Base-by-base conservation (phyloP, 2,888 invertebrate species). In the Scaptomyza parva region DNA sequence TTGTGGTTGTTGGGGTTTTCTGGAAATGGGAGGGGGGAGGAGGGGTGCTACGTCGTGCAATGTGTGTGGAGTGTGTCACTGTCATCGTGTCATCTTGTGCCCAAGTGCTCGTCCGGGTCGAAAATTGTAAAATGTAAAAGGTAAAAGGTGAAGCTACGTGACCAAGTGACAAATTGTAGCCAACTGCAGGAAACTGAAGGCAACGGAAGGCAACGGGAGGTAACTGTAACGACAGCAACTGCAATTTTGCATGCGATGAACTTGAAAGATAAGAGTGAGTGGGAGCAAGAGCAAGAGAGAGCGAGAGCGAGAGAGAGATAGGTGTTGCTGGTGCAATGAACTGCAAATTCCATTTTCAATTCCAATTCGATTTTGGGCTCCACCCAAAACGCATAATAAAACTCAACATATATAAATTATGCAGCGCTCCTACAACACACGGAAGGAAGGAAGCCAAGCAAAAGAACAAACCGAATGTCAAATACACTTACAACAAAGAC, bases 91-190 rank as follows among this genome's bases (percentile, higher is more conserved):
- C n/a, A n/a, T n/a, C n/a, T n/a, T n/a, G n/a, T n/a, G 8, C 35
- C 37, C 53, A 33, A 58, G 59, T 47, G 55, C n/a, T 22, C 30
- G 69, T 11, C 28, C 43, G 28, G 70, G 58, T 55, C 26, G 43
- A 40, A 26, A 47, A 35, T 44, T 55, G 22, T 48, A 40, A 26
- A 47, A 35, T 44, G 60, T n/a, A n/a, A n/a, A n/a, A n/a, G 26
- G 26, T 6, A 65, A 63, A 51, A 40, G 48, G 17, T 52, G 41
- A 45, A 39, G 60, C 69, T 86, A 88, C 83, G 88, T 83, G 83
- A 83, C 79, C 86, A 83, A 83, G 82, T 83, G 82, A 87, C 86
- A 87, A 87, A 83, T 83, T 83, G 86, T 83, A 63, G 48, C 52
- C 60, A 61, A 61, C 33, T 40, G 58, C n/a, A n/a, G n/a, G n/a